Evolutionary conservation across 1,140 invertebrate genomes (phyloP).

Genomic region (Tachypleus tridentatus): DNA sequence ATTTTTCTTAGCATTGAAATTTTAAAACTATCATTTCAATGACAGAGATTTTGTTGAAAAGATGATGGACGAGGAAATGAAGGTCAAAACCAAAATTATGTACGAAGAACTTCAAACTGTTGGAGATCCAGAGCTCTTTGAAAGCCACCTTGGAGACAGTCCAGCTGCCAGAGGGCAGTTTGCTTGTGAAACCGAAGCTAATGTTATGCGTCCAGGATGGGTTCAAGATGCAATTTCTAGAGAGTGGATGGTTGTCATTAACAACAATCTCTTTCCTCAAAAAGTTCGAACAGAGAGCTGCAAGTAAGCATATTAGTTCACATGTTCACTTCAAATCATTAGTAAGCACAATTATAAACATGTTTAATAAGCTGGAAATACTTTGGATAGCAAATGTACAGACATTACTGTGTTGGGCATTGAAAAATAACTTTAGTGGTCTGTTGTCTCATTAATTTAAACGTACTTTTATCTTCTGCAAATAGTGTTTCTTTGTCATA

Average conservation of each 20-base stretch:
- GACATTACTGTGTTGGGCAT: no score
- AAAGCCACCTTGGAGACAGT: slow-evolving; percentile 21
- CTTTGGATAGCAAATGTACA: no score
- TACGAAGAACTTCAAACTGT: slow-evolving; percentile 27
- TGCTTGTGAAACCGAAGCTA: slow-evolving; percentile 36
- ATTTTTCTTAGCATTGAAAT: neutral
- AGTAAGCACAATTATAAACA: no score
- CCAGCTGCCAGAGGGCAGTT: slow-evolving; percentile 31
- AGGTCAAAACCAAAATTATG: slow-evolving; percentile 20
- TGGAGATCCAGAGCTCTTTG: slow-evolving; percentile 24
- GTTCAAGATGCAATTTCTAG: slow-evolving; percentile 33
- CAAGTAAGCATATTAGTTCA: slow-evolving; percentile 27
- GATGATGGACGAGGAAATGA: slow-evolving; percentile 23
- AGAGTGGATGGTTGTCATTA: slow-evolving; percentile 37
- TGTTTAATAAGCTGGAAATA: no score
- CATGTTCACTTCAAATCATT: no score
- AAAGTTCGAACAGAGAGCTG: slow-evolving; percentile 36
- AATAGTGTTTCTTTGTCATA: no score
- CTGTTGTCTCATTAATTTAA: no score
- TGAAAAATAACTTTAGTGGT: no score
- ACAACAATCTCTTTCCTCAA: slow-evolving; percentile 35
- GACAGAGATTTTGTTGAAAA: slow-evolving; percentile 23
- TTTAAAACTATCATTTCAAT: neutral
- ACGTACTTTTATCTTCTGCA: no score
- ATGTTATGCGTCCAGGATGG: slow-evolving; percentile 36